Base-by-base conservation (phyloP, 2,113 vertebrate genomes). In the Oryzias celebensis region DNA sequence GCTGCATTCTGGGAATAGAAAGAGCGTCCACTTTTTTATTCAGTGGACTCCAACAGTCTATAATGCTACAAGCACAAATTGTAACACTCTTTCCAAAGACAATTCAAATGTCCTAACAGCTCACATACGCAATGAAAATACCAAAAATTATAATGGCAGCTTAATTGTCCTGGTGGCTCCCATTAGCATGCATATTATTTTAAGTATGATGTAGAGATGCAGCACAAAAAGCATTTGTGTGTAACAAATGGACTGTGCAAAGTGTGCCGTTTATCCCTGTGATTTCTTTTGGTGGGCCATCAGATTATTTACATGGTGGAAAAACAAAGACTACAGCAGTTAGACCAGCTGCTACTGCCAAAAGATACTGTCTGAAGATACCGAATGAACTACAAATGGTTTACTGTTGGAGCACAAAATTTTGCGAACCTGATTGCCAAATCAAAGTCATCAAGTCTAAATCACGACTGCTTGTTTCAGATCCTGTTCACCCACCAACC, bases 291-390 rank as follows among this genome's bases (percentile, higher is more conserved):
- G 71, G 78, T 73, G 68, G 88, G 85, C 89, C 78, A 90, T 91
- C 90, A 89, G 90, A 92, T 91, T 88, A 85, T 88, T 88, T 86
- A 65, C 78, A 77, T 42, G 75, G 79, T 76, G 71, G 82, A 90
- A 87, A 83, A 79, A 87, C 86, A 87, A 87, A 89, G 81, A 86
- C 52, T 72, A 68, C 79, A 79, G 75, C 75, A 89, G 83, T 88
- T 86, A 84, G 83, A 75, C 59, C 64, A 78, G 80, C 67, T 72
- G 79, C 77, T 86, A 76, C 73, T 75, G 90, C 89, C 88, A 89
- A 87, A 81, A 88, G 91, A 91, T 90, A 89, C 59, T 66, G 85
- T 89, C 88, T 86, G 87, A 78, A 83, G 86, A 91, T 88, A 87
- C 58, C 61, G 55, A 10, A 48, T 48, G 18, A 18, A n/a, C 65